Evolutionary conservation across 2,113 vertebrate genomes (phyloP), one percentile per base, ranked within the genome.

Genomic region (Eolophus roseicapilla): DNA sequence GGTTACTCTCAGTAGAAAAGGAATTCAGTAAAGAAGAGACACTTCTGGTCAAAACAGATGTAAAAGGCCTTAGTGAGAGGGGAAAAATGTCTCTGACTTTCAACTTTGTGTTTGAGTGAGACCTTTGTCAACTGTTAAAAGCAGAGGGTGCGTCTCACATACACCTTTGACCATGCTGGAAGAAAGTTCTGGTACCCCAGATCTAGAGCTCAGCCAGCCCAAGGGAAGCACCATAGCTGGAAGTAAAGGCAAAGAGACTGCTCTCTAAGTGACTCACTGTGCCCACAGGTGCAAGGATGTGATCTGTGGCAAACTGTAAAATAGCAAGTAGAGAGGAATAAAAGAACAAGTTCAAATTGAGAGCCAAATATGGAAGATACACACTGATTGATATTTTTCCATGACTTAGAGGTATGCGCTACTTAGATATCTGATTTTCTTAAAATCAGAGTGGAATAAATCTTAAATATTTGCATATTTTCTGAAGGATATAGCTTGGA

Each of bases 41-140:
- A 3, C 7, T 35, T 25, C 41, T 62, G n/a, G 19, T 50, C 5
- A 49, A 67, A 78, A 35, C 27, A 80, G 7, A 31, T 63, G 31
- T 21, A 83, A 71, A 85, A 88, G 21, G 17, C 3, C 0, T 76
- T 1, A 0, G 11, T 63, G 57, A 67, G 1, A 23, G 3, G 10
- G n/a, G 27, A 7, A 5, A 27, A 81, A 83, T 7, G 8, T 53
- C 31, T 70, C 33, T 46, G 49, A n/a, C 2, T 75, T 89, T 84
- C 17, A 68, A 1, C 8, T 53, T 69, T 3, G 0, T 44, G 11
- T 75, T 76, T 75, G 41, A 86, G 27, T 21, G 47, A 83, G 19
- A 39, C 27, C 69, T 21, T 70, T 70, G 69, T 35, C 50, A 65
- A 4, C 17, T 14, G 7, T 49, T 46, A 67, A 52, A 80, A 87